Evolutionary conservation across 2,888 invertebrate genomes (phyloP).

Genomic region (Andrena bicolor): DNA sequence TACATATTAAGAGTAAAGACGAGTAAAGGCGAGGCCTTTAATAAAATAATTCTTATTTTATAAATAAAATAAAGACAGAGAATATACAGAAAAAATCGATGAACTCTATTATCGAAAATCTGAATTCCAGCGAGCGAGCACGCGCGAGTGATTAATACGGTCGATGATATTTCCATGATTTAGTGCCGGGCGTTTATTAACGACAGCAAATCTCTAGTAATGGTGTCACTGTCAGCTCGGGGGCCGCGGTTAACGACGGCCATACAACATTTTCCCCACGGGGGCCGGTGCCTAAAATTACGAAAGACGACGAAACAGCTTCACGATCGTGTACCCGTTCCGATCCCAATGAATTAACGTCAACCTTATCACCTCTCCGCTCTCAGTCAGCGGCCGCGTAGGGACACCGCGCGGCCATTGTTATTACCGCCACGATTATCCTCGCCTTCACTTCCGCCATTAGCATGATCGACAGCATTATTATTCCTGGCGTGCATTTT

Average conservation of each 20-base stretch:
- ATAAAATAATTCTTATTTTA: too few relatives aligned
- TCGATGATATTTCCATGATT: constrained; percentile 49
- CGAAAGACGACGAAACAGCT: constrained; percentile 52
- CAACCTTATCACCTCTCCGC: constrained; percentile 63
- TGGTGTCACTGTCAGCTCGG: constrained; percentile 41
- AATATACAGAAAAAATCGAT: too few relatives aligned
- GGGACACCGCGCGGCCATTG: constrained; percentile 60
- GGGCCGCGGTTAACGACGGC: constrained; percentile 30
- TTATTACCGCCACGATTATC: constrained; percentile 71
- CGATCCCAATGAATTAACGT: constrained; percentile 65
- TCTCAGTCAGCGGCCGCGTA: constrained; percentile 43
- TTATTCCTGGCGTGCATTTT: constrained; percentile 69
- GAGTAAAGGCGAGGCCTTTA: too few relatives aligned
- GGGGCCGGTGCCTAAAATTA: constrained; percentile 34
- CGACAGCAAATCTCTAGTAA: constrained; percentile 13
- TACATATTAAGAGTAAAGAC: too few relatives aligned
- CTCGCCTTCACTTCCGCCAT: constrained; percentile 69
- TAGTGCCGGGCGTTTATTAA: constrained; percentile 42
- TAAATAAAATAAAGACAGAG: too few relatives aligned
- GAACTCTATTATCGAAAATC: background rate
- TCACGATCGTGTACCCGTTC: constrained; percentile 44
- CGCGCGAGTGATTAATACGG: constrained; percentile 35
- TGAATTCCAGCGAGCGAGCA: background rate
- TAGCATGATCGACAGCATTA: constrained; percentile 72
- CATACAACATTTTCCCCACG: constrained; percentile 20